Base-by-base conservation (phyloP, 2,113 vertebrate species). In the Miniopterus natalensis region DNA sequence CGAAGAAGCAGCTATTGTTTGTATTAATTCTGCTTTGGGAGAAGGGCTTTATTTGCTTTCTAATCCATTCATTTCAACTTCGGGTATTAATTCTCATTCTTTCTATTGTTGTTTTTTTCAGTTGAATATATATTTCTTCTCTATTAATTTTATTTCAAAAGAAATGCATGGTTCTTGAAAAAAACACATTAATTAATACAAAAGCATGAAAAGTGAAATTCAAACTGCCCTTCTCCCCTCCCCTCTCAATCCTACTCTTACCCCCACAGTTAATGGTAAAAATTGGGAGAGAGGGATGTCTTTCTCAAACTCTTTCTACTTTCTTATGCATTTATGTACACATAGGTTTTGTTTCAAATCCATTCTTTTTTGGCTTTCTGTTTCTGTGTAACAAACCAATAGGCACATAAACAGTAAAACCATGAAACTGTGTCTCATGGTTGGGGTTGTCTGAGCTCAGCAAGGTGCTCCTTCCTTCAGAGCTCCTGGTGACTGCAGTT, bases 81-180 rank as follows among this genome's bases (percentile, higher is more conserved):
- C 36, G 10, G 27, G 7, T 89, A 42, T 84, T n/a, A 36, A 75
- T 57, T 94, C 66, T 74, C 57, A 45, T 61, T 45, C 10, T 45
- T 74, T 66, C 27, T 93, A 1, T 77, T 47, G 14, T 71, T 65
- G 14, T 71, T 65, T 74, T 84, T 59, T 74, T 51, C 31, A 51
- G 23, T 51, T 51, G 78, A 47, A 79, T 71, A 47, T 79, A 15
- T 71, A n/a, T 93, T 65, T 78, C 14, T 15, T 53, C 29, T 31
- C n/a, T 51, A 42, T 21, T 25, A 86, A 77, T 55, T 90, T 51
- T 80, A 85, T 95, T 92, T 61, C 17, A 95, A 74, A 87, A 83
- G 18, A 65, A 92, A 42, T 63, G 1, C 29, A 49, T 63, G 2
- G 21, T 55, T 65, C 12, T 51, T 78, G 45, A 27, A 59, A 79